These are phyloP conservation scores for Anagyrus pseudococci DNA, from an alignment of 2,888 invertebrate species.

Conservation along the genomic window DNA sequence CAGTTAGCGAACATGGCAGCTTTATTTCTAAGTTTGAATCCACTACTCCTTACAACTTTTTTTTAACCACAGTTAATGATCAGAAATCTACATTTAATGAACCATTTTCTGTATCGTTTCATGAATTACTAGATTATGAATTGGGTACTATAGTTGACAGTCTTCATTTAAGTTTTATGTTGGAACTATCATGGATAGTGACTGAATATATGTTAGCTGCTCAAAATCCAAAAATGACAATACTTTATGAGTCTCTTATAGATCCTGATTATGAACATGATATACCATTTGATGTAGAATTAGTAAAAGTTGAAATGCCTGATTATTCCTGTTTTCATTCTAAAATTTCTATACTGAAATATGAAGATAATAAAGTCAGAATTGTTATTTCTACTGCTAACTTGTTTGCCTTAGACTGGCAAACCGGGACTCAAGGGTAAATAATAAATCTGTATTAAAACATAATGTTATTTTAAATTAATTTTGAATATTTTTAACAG, in stretches of 20 bases:
- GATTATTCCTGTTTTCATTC: slow-evolving; percentile 52
- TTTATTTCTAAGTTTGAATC: slow-evolving; percentile 72
- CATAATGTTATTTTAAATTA: not conserved
- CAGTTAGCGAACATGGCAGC: slow-evolving; percentile 67
- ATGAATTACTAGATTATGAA: slow-evolving; percentile 79
- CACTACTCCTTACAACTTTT: slow-evolving; percentile 76
- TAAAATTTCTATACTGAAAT: slow-evolving; percentile 87
- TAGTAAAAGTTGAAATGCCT: slow-evolving; percentile 44
- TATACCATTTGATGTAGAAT: slow-evolving; percentile 46
- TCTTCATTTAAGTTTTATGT: slow-evolving; percentile 90
- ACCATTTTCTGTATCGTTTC: slow-evolving; percentile 72
- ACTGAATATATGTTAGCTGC: slow-evolving; percentile 84
- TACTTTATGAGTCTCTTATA: slow-evolving; percentile 41
- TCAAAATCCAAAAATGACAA: slow-evolving; percentile 65
- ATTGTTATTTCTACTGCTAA: slow-evolving; percentile 93
- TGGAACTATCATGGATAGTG: slow-evolving; percentile 87
- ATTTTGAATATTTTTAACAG: slow-evolving; percentile 60
- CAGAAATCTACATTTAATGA: slow-evolving; percentile 70
- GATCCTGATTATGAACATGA: slow-evolving; percentile 18
- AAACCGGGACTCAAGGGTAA: slow-evolving; percentile 90
- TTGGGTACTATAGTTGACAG: slow-evolving; percentile 77
- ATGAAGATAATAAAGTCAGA: slow-evolving; percentile 80
- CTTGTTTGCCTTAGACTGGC: slow-evolving; percentile 90
- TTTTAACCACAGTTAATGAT: slow-evolving; percentile 76
- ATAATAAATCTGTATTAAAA: not conserved